These are phyloP conservation scores for Pectinophora gossypiella DNA, from an alignment of 1,140 invertebrate species.

Conservation along the genomic window DNA sequence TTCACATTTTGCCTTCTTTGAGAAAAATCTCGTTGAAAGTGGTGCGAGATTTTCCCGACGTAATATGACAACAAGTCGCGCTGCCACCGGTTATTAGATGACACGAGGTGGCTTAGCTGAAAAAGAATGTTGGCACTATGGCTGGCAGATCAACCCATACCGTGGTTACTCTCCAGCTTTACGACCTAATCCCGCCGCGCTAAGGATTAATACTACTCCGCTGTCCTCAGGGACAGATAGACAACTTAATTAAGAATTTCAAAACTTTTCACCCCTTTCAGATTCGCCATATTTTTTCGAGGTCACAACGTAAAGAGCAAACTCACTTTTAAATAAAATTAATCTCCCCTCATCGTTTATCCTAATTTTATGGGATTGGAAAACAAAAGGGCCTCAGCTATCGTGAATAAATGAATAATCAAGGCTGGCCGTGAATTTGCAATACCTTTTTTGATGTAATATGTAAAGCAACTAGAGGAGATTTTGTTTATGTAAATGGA, in stretches of 20 bases:
- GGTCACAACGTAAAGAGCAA: not conserved
- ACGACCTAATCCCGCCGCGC: not conserved
- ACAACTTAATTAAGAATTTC: conserved; percentile 4
- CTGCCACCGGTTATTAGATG: not conserved
- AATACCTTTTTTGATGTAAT: too few species aligned
- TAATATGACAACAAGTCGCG: not conserved
- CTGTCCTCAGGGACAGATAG: not conserved
- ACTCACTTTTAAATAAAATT: not conserved
- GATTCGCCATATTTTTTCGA: conserved; percentile 4
- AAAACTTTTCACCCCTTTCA: not conserved
- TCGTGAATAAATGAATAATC: not conserved
- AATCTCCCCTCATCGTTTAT: not conserved
- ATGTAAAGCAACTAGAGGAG: not conserved
- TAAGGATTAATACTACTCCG: not conserved
- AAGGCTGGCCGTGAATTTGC: not conserved
- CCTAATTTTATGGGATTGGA: not conserved
- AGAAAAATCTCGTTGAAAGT: too few species aligned
- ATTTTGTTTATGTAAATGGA: too few species aligned
- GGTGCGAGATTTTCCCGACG: too few species aligned
- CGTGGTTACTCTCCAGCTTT: not conserved
- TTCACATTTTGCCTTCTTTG: too few species aligned
- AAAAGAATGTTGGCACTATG: not conserved
- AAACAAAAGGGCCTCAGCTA: not conserved
- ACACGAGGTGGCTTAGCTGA: not conserved
- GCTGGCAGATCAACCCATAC: not conserved